Conservation (phyloP, 1,140 invertebrate genomes). For the Myzus persicae region DNA sequence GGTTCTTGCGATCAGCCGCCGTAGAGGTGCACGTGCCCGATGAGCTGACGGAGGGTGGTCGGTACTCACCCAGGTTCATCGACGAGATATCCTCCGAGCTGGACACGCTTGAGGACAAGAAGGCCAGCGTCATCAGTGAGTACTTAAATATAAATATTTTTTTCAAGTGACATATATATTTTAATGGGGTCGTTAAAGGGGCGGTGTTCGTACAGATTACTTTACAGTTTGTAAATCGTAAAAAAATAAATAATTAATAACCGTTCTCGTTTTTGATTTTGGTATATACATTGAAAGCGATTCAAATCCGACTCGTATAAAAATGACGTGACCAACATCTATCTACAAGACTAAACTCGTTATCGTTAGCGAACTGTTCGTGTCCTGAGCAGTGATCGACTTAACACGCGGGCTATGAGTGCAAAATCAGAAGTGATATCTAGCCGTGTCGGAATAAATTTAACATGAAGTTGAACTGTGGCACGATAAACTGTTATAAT, state of each 20-base stretch:
- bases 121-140: conserved; percentile 80
- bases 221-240: neutral
- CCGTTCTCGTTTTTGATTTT: neutral
- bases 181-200: too few relatives aligned
- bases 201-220: too few relatives aligned
- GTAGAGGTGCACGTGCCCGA: conserved; percentile 76
- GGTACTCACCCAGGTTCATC: conserved; percentile 79
- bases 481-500: neutral
- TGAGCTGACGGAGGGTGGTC: conserved; percentile 72
- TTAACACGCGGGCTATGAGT: too few relatives aligned
- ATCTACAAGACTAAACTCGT: neutral
- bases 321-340: neutral
- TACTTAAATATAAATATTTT: conserved; percentile 60
- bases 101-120: conserved; percentile 80
- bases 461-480: neutral
- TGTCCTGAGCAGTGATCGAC: neutral
- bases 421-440: neutral
- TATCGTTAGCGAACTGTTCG: neutral
- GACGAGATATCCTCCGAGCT: conserved; percentile 84
- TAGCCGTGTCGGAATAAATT: neutral
- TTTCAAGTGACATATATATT: neutral
- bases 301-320: neutral
- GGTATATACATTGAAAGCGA: neutral
- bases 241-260: neutral
- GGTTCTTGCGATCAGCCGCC: conserved; percentile 79